These are phyloP conservation scores for Lasioglossum lativentre DNA, from an alignment of 2,888 invertebrate genomes.

Conservation along the genomic window DNA sequence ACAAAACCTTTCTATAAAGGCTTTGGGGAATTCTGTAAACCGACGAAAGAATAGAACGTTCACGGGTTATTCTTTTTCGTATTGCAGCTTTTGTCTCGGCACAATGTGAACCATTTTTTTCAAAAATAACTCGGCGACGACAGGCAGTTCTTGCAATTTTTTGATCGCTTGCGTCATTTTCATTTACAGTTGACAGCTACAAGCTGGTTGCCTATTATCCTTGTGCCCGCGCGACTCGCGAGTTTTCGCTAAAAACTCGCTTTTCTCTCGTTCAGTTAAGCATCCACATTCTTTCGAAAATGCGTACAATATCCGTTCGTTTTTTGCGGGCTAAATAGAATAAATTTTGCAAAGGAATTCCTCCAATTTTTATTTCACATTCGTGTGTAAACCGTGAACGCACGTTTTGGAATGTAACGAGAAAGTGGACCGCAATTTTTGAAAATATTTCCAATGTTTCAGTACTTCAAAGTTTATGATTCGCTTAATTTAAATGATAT, in stretches of 20 bases:
- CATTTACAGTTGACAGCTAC: slow-evolving; percentile 32
- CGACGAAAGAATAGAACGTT: background rate
- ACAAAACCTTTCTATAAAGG: background rate
- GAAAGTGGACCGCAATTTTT: background rate
- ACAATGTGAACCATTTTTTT: slow-evolving; percentile 5
- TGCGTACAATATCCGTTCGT: background rate
- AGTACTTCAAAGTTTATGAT: too few species aligned
- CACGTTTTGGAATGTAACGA: background rate
- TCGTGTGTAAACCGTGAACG: background rate
- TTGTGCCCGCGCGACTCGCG: background rate
- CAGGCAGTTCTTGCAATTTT: slow-evolving; percentile 19
- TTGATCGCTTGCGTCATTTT: slow-evolving; percentile 48
- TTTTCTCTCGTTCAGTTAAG: background rate
- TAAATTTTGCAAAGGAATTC: background rate
- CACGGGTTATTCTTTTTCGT: background rate
- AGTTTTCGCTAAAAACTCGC: slow-evolving; percentile 2
- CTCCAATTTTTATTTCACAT: background rate
- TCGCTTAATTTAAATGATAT: too few species aligned
- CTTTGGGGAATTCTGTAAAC: background rate
- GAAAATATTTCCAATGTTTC: background rate
- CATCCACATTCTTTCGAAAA: background rate
- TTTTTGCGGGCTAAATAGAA: too few species aligned
- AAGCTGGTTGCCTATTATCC: background rate
- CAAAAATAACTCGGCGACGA: slow-evolving; percentile 25
- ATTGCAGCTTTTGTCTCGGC: slow-evolving; percentile 13